Conservation (phyloP, 2,888 invertebrate genomes). For the Eudemis profundana region DNA sequence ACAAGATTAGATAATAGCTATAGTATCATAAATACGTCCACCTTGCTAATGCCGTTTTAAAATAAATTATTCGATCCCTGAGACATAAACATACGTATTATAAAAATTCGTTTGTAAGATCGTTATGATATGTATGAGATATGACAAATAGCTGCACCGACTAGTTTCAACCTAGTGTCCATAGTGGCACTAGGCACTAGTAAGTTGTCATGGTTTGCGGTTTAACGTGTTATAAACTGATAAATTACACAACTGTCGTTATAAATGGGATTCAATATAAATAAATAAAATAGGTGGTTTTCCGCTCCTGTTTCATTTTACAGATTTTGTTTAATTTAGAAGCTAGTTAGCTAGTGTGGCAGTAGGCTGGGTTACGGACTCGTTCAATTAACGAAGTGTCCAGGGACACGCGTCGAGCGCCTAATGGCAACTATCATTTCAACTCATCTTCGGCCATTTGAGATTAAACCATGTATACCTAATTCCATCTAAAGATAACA, state of each 20-base stretch:
- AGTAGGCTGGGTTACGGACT: slow-evolving; percentile 24
- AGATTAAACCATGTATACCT: slow-evolving; percentile 20
- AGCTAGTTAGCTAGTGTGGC: slow-evolving; percentile 19
- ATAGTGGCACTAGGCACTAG: too few species aligned
- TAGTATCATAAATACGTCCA: slow-evolving; percentile 36
- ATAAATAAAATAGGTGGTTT: background rate
- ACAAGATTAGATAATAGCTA: slow-evolving; percentile 30
- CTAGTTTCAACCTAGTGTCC: too few species aligned
- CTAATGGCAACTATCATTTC: slow-evolving; percentile 31
- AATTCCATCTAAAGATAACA: slow-evolving; percentile 15
- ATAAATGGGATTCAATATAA: background rate
- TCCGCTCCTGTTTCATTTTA: background rate
- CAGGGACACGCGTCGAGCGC: slow-evolving; percentile 10
- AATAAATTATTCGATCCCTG: slow-evolving; percentile 1
- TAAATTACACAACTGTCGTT: background rate
- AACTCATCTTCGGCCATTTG: slow-evolving; percentile 13
- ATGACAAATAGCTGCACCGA: too few species aligned
- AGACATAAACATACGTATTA: background rate
- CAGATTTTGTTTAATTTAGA: slow-evolving; percentile 8
- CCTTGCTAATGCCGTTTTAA: slow-evolving; percentile 28
- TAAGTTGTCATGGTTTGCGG: too few species aligned
- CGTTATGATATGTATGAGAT: too few species aligned
- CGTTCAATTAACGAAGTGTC: slow-evolving; percentile 31
- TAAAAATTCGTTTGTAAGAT: too few species aligned
- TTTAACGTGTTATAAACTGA: too few species aligned